Base-by-base conservation (phyloP, 2,113 vertebrate species). In the Zosterops borbonicus region DNA sequence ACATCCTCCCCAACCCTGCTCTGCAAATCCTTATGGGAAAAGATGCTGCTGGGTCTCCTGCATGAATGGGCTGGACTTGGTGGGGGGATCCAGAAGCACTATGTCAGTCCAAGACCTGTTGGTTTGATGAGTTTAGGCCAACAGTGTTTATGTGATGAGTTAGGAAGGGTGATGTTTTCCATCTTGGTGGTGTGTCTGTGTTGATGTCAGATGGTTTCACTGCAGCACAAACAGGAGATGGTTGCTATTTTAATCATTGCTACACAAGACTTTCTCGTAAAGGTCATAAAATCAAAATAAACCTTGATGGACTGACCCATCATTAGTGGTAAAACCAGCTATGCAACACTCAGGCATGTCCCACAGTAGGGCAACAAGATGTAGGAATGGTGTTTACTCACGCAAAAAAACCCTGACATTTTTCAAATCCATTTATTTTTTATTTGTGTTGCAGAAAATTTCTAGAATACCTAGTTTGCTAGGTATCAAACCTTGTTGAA, bases 251-350 rank as follows among this genome's bases (percentile, higher is more conserved):
- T 92, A 52, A 69, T 94, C 92, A 12, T 31, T 21, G 50, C 79
- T 96, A 41, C 55, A 49, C 81, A 64, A 76, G 86, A 91, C 65
- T 62, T 95, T 95, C 89, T 96, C 37, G 14, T 91, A 91, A 95
- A 94, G 92, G 94, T 95, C 81, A 4, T 82, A 92, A 91, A 92
- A 94, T 95, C 82, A 94, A 95, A 97, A 95, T 91, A 97, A 95
- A 87, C 77, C 69, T 91, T 27, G 11, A 75, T 20, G 13, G 58
- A 60, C 83, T 94, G 91, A 89, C 91, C 95, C 70, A 16, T 95
- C 94, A 94, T 95, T 96, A 95, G 96, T 94, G 95, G 95, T 84
- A 29, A 94, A 91, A 89, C 47, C 87, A 87, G 63, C 76, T 81
- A 8, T 52, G 89, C 69, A 49, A 47, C 73, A 55, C 65, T 41